A percentile compares a stretch with the other conserved stretches of the same genome.
Conservation (phyloP, 2,113 vertebrate species). For the Lonchura striata region DNA sequence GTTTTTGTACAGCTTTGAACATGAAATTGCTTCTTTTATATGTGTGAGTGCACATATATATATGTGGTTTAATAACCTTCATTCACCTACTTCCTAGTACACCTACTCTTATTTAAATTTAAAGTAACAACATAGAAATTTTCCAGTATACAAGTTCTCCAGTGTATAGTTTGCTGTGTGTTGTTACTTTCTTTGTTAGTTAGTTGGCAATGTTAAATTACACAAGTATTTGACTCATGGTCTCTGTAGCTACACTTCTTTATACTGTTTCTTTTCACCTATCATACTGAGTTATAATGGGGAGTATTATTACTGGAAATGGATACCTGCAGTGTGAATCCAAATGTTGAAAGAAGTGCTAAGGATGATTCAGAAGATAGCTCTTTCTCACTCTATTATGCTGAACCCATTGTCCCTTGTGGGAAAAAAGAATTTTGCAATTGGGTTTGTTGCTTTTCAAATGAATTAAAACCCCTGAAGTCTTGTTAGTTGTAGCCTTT, state of each 20-base stretch:
- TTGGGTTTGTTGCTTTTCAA: background rate
- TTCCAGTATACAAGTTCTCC: background rate
- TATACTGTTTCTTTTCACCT: background rate
- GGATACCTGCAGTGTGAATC: background rate
- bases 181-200: background rate
- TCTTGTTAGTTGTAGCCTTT: background rate
- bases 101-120: background rate
- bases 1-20: slow-evolving; percentile 3
- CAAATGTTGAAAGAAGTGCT: background rate
- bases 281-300: background rate
- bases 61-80: background rate
- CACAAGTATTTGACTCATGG: background rate
- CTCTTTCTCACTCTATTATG: background rate
- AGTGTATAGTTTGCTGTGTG: background rate
- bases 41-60: background rate
- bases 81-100: background rate
- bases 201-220: background rate
- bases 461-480: background rate
- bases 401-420: background rate
- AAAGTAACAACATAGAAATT: background rate
- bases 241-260: background rate
- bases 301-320: background rate
- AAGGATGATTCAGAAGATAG: background rate
- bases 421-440: background rate
- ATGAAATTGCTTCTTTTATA: background rate